Conservation (phyloP, 92 coral and sea anemone genomes). For the Diadumene lineata region DNA sequence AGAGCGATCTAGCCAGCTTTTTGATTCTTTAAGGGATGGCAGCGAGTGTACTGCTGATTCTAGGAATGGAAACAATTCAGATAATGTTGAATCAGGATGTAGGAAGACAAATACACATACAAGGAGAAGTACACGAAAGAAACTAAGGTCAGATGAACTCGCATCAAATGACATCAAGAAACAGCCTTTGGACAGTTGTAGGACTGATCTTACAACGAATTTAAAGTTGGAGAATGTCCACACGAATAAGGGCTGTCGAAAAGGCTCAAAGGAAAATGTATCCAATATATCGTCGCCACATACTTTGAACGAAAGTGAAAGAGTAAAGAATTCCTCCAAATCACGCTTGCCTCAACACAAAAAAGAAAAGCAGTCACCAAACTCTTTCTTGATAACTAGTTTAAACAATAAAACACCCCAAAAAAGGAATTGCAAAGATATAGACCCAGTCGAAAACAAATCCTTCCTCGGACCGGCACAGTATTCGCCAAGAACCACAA, state of each 20-base stretch:
- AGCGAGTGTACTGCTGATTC: neutral
- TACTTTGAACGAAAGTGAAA: neutral
- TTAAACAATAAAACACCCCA: too few species aligned
- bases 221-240: too few species aligned
- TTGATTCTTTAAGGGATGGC: slow-evolving; percentile 22
- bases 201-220: too few species aligned
- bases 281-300: neutral
- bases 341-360: too few species aligned
- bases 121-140: neutral
- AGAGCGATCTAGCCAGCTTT: slow-evolving; percentile 2
- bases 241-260: too few species aligned
- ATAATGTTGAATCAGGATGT: neutral
- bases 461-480: neutral
- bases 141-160: neutral
- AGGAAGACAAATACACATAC: neutral
- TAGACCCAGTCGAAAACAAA: neutral
- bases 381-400: too few species aligned
- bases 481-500: neutral
- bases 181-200: neutral
- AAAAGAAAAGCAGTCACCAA: too few species aligned
- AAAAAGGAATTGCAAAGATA: neutral
- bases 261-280: too few species aligned
- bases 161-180: neutral
- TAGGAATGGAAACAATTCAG: neutral
- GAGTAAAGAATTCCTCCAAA: too few species aligned